Evolutionary conservation across 2,113 vertebrate genomes (phyloP).

Genomic region (Psittacula cyanocephala): DNA sequence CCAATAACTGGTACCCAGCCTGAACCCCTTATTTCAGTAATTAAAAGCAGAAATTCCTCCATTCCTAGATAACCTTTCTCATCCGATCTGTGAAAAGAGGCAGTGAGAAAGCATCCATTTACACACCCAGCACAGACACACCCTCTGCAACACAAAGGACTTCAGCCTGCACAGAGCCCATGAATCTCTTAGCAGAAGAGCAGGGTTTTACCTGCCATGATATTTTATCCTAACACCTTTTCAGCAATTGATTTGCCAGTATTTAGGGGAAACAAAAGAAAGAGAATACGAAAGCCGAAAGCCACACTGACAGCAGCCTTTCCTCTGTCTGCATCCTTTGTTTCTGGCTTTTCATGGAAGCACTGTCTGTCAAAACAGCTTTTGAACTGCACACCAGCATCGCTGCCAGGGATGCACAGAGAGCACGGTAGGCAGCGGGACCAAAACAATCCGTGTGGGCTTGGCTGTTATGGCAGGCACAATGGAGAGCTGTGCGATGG

Average conservation of each 20-base stretch:
- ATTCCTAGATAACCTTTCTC: neutral
- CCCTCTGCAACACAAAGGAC: slow-evolving; percentile 49
- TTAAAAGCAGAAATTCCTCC: slow-evolving; percentile 6
- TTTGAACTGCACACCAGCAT: slow-evolving; percentile 41
- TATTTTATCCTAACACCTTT: neutral
- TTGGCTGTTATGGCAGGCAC: slow-evolving; percentile 43
- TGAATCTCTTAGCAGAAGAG: neutral
- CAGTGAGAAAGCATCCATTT: slow-evolving; percentile 37
- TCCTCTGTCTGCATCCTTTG: slow-evolving; percentile 15
- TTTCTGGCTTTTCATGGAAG: slow-evolving; percentile 19
- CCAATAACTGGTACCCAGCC: neutral
- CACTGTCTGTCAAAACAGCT: slow-evolving; percentile 29
- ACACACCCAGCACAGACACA: slow-evolving; percentile 28
- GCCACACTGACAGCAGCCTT: neutral
- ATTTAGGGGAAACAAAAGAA: neutral
- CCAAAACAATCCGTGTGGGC: slow-evolving; percentile 26
- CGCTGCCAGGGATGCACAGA: neutral
- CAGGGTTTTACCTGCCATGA: neutral
- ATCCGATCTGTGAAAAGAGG: neutral
- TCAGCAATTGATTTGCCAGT: neutral
- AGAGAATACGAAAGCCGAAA: neutral
- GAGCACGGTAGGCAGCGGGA: neutral
- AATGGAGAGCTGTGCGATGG: neutral
- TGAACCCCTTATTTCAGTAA: neutral
- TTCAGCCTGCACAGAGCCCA: neutral